A percentile compares a stretch with the other conserved stretches of the same genome.
phyloP scores from a whole-genome alignment of 35 echinoderm and acorn worm genomes.

The Apostichopus japonicus region DNA sequence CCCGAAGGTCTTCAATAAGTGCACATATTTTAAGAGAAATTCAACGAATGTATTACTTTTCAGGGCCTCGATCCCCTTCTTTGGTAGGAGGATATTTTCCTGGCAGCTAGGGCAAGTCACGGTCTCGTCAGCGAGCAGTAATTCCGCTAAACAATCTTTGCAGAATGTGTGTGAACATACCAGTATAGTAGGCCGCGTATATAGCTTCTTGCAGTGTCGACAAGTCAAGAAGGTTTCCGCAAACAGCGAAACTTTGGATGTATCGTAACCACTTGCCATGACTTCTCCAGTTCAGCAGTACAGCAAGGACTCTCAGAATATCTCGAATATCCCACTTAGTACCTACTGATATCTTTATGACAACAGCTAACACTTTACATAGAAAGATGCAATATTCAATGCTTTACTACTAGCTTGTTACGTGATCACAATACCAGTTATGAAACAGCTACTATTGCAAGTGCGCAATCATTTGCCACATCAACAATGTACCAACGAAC shows the following conservation, averaged over 20 bases:
- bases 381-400: too few species aligned
- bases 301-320: too few species aligned
- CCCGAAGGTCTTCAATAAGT: not conserved
- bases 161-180: slow-evolving; percentile 41
- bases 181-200: not conserved
- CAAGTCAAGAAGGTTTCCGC: slow-evolving; percentile 5
- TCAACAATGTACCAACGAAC: too few species aligned
- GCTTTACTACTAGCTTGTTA: too few species aligned
- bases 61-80: slow-evolving; percentile 15
- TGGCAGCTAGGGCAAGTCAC: slow-evolving; percentile 25
- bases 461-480: too few species aligned
- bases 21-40: slow-evolving; percentile 30
- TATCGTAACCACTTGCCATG: not conserved
- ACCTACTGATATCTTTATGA: too few species aligned
- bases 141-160: not conserved
- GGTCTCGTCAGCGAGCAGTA: slow-evolving; percentile 6
- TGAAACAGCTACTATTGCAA: too few species aligned
- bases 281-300: not conserved
- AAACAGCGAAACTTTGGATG: slow-evolving; percentile 11
- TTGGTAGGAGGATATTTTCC: slow-evolving; percentile 33
- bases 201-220: not conserved
- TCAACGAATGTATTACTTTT: slow-evolving; percentile 28
- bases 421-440: too few species aligned
- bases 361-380: too few species aligned
- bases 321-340: too few species aligned